Evolutionary conservation across 2,888 invertebrate genomes (phyloP).

Genomic region (Drosophila austrosaltans): DNA sequence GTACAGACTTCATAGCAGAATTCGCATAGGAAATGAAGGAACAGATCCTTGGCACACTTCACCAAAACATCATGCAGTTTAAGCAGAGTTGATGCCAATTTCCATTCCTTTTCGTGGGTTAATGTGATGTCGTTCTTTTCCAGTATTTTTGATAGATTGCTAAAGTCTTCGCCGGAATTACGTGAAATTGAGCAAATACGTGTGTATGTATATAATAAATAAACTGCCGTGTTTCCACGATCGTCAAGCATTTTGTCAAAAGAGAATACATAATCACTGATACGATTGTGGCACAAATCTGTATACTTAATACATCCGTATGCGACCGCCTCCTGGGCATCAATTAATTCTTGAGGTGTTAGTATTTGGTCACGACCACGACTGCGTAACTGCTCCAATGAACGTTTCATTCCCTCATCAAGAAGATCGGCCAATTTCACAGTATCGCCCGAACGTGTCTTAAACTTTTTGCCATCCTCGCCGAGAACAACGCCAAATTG

Average conservation of each 20-base stretch:
- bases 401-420: slow-evolving; percentile 94
- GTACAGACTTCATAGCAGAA: slow-evolving; percentile 97
- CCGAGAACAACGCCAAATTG: slow-evolving; percentile 98
- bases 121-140: slow-evolving; percentile 87
- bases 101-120: slow-evolving; percentile 96
- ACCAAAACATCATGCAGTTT: slow-evolving; percentile 94
- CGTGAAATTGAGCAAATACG: slow-evolving; percentile 96
- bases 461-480: slow-evolving; percentile 99
- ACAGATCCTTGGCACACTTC: slow-evolving; percentile 92
- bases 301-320: slow-evolving; percentile 99
- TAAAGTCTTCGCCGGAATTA: slow-evolving; percentile 84
- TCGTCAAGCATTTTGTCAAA: slow-evolving; percentile 99
- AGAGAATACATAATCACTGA: slow-evolving; percentile 97
- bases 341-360: slow-evolving; percentile 90
- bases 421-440: slow-evolving; percentile 93
- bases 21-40: slow-evolving; percentile 95
- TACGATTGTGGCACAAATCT: slow-evolving; percentile 96
- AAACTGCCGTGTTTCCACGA: slow-evolving; percentile 99
- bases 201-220: slow-evolving; percentile 96
- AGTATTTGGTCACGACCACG: slow-evolving; percentile 94
- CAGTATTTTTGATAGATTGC: slow-evolving; percentile 87
- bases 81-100: slow-evolving; percentile 93
- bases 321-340: slow-evolving; percentile 95
- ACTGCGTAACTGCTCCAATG: slow-evolving; percentile 92
- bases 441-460: slow-evolving; percentile 98